Conservation (phyloP, 2,797 vertebrate species). For the Coendou prehensilis region DNA sequence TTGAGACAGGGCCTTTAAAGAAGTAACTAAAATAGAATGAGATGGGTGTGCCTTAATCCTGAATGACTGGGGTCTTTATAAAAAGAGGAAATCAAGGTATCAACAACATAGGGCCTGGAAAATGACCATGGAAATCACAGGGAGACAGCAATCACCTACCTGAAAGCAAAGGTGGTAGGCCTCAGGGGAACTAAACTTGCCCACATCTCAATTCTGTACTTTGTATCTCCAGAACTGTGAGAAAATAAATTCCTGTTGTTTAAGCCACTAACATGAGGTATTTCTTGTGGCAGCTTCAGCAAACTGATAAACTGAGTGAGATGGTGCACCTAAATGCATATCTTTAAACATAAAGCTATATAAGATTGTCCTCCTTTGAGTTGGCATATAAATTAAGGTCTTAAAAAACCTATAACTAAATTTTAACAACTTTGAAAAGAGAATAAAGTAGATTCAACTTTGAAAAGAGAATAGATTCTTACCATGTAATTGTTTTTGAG, state of each 20-base stretch:
- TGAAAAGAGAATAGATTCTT: constrained; percentile 44
- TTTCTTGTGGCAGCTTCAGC: background rate
- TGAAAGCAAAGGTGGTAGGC: background rate
- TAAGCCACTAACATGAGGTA: background rate
- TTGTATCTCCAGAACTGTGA: background rate
- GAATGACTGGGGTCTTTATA: background rate
- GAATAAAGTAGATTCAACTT: constrained; percentile 44
- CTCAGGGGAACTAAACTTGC: background rate
- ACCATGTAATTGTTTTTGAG: constrained; percentile 33
- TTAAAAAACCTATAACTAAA: background rate
- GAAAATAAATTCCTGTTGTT: background rate
- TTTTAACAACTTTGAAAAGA: constrained; percentile 38
- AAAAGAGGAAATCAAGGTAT: background rate
- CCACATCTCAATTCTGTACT: background rate
- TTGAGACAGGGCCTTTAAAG: background rate
- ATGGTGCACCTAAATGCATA: background rate
- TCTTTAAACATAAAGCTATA: background rate
- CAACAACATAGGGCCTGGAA: background rate
- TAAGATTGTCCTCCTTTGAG: background rate
- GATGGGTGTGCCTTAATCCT: background rate
- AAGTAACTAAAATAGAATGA: background rate
- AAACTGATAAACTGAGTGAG: background rate
- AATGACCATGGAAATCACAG: background rate
- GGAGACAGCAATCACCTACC: background rate
- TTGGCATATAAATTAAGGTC: background rate